phyloP scores from a whole-genome alignment of 2,888 invertebrate species.

The Nineta flava region DNA sequence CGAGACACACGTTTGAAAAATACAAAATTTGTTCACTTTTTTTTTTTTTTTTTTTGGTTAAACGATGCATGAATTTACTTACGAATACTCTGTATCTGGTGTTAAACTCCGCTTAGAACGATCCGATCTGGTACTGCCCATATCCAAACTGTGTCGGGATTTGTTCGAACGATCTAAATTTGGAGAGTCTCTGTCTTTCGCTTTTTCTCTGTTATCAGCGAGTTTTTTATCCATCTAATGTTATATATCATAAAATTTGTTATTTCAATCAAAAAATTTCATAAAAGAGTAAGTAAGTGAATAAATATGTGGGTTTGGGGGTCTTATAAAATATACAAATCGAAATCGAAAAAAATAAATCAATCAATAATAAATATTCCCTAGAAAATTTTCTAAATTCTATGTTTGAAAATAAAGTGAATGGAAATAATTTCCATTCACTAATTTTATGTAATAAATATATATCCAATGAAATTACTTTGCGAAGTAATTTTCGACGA shows the following conservation, averaged over 20 bases:
- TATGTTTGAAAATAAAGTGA: too few relatives aligned
- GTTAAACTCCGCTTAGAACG: slow-evolving; percentile 1
- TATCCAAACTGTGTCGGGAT: slow-evolving; percentile 1
- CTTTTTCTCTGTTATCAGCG: not conserved
- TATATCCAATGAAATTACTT: slow-evolving; percentile 33
- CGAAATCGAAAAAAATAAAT: not conserved
- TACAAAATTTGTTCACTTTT: too few relatives aligned
- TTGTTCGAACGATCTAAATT: not conserved
- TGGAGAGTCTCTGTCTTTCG: not conserved
- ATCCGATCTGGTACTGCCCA: not conserved
- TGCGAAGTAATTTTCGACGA: slow-evolving; percentile 71
- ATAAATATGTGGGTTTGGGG: too few relatives aligned
- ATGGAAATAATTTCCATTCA: too few relatives aligned
- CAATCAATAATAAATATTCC: not conserved
- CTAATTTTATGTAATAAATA: too few relatives aligned
- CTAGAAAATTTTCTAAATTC: not conserved
- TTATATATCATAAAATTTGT: slow-evolving; percentile 1
- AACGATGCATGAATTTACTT: not conserved
- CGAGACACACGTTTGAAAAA: too few relatives aligned
- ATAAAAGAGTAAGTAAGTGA: not conserved
- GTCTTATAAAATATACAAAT: not conserved
- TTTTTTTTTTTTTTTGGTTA: too few relatives aligned
- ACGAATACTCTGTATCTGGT: slow-evolving; percentile 1
- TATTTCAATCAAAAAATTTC: not conserved
- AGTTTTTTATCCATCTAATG: slow-evolving; percentile 2